These are phyloP conservation scores for Latheticus oryzae DNA, from an alignment of 2,888 invertebrate species.

Conservation along the genomic window DNA sequence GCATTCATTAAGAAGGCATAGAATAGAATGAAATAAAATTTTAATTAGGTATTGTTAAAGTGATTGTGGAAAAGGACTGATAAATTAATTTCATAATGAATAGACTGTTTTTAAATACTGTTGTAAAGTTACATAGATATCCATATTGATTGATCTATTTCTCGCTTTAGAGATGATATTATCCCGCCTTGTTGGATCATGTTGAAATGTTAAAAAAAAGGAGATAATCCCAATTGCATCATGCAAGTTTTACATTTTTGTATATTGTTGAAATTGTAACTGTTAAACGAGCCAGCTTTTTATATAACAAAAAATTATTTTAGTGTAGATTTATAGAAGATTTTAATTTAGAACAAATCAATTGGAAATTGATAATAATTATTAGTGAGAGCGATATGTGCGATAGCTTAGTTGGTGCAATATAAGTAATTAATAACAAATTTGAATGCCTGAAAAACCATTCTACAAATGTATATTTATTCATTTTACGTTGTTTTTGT, in stretches of 20 bases:
- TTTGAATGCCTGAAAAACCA: too few species aligned
- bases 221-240: slow-evolving; percentile 7
- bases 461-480: too few species aligned
- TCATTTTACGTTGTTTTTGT: too few species aligned
- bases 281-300: too few species aligned
- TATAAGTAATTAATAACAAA: too few species aligned
- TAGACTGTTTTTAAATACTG: slow-evolving; percentile 29
- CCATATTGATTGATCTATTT: slow-evolving; percentile 19
- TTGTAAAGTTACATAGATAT: slow-evolving; percentile 13
- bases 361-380: too few species aligned
- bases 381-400: neutral
- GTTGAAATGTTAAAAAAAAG: slow-evolving; percentile 29
- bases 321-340: too few species aligned
- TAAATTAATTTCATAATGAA: slow-evolving; percentile 21
- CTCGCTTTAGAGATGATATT: slow-evolving; percentile 37
- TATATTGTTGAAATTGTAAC: neutral
- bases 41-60: slow-evolving; percentile 36
- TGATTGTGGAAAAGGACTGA: slow-evolving; percentile 41
- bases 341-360: too few species aligned
- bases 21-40: slow-evolving; percentile 45
- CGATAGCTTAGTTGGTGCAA: neutral
- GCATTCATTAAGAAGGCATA: slow-evolving; percentile 47
- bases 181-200: slow-evolving; percentile 41
- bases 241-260: slow-evolving; percentile 6
- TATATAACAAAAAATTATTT: too few species aligned